Conservation (phyloP, 2,113 vertebrate species). For the Stomatorhinus ivindoensis region DNA sequence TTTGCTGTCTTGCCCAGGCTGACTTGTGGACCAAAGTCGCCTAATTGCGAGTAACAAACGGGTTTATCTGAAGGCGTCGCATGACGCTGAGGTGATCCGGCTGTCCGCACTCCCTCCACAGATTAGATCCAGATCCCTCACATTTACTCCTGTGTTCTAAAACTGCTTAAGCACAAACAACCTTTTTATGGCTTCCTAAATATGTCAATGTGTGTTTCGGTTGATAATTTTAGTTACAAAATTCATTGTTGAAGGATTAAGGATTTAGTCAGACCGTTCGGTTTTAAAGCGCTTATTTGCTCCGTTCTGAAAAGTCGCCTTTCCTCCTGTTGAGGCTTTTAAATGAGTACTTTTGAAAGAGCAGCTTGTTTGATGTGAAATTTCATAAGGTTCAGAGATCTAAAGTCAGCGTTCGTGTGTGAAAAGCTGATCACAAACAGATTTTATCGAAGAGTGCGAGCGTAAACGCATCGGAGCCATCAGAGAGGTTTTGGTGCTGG, state of each 20-base stretch:
- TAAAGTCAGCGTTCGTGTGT: background rate
- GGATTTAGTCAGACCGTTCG: background rate
- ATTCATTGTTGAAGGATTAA: background rate
- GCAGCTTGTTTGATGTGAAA: background rate
- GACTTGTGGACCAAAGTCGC: background rate
- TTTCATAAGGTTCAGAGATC: background rate
- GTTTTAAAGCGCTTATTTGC: background rate
- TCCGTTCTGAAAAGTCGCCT: background rate
- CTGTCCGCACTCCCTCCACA: background rate
- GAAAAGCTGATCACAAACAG: background rate
- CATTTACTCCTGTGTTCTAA: background rate
- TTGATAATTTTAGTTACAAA: constrained; percentile 1
- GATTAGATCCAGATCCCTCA: background rate
- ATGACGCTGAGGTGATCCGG: background rate
- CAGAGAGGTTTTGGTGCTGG: background rate
- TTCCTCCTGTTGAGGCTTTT: background rate
- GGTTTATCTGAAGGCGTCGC: constrained; percentile 5
- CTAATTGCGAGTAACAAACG: constrained; percentile 10
- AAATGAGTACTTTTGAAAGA: background rate
- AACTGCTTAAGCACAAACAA: background rate
- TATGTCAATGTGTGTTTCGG: background rate
- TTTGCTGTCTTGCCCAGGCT: constrained; percentile 8
- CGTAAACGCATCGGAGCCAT: background rate
- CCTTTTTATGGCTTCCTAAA: background rate
- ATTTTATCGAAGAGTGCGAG: background rate